Evolutionary conservation across 2,797 vertebrate species (phyloP).

Genomic region (Rhinichthys osculus): DNA sequence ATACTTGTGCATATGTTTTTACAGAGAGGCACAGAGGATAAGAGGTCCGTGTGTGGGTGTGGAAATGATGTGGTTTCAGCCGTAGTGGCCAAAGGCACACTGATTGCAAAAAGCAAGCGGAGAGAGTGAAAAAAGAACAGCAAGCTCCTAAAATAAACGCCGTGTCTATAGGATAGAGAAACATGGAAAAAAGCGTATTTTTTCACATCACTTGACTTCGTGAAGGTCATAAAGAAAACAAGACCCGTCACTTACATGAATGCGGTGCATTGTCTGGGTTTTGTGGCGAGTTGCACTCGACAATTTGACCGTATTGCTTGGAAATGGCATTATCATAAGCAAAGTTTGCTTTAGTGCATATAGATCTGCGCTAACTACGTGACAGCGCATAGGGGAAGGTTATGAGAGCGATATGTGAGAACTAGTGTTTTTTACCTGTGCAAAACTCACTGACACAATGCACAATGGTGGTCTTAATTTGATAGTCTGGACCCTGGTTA

Average conservation of each 20-base stretch:
- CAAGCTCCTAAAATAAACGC: conserved; percentile 67
- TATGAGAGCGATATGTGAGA: conserved; percentile 19
- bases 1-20: conserved; percentile 58
- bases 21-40: conserved; percentile 62
- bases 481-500: neutral
- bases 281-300: conserved; percentile 12
- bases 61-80: conserved; percentile 76
- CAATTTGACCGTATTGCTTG: conserved; percentile 27
- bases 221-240: conserved; percentile 48
- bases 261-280: conserved; percentile 27
- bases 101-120: conserved; percentile 69
- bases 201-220: conserved; percentile 50
- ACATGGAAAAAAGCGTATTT: conserved; percentile 46
- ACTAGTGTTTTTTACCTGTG: neutral
- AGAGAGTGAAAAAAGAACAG: conserved; percentile 47
- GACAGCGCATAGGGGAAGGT: conserved; percentile 20
- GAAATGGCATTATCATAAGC: conserved; percentile 45
- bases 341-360: conserved; percentile 49
- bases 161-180: conserved; percentile 59
- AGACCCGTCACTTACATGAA: conserved; percentile 36
- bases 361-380: conserved; percentile 5
- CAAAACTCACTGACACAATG: neutral
- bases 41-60: conserved; percentile 67
- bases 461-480: neutral
- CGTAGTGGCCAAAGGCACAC: conserved; percentile 66